Evolutionary conservation across 2,888 invertebrate species (phyloP).

Genomic region (Metalampra italica): DNA sequence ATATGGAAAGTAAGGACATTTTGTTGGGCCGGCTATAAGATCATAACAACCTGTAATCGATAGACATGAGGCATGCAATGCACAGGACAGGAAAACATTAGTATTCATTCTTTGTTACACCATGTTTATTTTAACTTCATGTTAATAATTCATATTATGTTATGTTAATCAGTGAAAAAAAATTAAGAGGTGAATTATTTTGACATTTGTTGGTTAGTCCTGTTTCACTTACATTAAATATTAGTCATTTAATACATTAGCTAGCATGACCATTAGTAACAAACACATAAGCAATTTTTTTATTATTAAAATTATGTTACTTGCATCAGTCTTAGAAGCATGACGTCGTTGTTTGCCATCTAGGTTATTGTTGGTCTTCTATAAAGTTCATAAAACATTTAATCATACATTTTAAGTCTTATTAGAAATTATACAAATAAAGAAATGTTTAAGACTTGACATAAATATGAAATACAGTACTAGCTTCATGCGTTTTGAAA

Average conservation of each 20-base stretch:
- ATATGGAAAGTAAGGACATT: too few species aligned
- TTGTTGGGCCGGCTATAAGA: too few species aligned
- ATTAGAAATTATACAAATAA: constrained; percentile 5
- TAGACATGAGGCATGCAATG: too few species aligned
- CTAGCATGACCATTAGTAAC: constrained; percentile 5
- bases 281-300: constrained; percentile 56
- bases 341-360: constrained; percentile 52
- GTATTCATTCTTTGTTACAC: too few species aligned
- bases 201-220: neutral
- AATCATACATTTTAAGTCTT: constrained; percentile 13
- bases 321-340: constrained; percentile 75
- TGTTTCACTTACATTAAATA: neutral
- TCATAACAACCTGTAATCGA: too few species aligned
- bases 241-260: neutral
- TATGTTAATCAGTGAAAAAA: too few species aligned
- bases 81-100: too few species aligned
- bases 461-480: neutral
- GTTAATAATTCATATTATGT: too few species aligned
- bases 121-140: too few species aligned
- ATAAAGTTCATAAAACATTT: constrained; percentile 53
- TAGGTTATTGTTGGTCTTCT: constrained; percentile 74
- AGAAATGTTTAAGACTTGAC: neutral
- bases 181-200: too few species aligned
- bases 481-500: too few species aligned
- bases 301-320: constrained; percentile 60